A percentile compares a stretch with the other conserved stretches of the same genome.
Evolutionary conservation across 2,113 vertebrate genomes (phyloP).

Genomic region (Ranitomeya imitator): DNA sequence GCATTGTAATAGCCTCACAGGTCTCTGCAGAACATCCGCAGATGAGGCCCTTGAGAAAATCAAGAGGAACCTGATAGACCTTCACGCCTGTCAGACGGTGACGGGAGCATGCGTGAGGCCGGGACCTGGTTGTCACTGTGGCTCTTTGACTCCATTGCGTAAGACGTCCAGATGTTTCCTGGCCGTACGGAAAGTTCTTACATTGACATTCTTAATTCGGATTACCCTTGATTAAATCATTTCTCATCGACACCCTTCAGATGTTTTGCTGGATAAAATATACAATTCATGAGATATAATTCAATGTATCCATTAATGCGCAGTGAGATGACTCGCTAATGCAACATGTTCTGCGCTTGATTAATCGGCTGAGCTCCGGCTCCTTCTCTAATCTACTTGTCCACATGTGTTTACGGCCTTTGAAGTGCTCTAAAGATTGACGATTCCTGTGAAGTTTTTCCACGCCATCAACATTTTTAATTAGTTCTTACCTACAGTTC

Average conservation of each 20-base stretch:
- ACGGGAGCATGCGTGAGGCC: neutral
- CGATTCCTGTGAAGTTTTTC: conserved; percentile 59
- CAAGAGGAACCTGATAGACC: no score
- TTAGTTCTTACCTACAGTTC: conserved; percentile 66
- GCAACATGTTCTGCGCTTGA: neutral
- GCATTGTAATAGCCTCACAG: no score
- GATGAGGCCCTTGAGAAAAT: no score
- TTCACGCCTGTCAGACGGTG: neutral
- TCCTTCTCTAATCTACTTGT: neutral
- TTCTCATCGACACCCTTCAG: neutral
- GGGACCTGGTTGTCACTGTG: neutral
- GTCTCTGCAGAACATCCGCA: no score
- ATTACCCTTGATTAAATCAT: neutral
- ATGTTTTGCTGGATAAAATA: neutral
- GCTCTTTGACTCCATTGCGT: neutral
- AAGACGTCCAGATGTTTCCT: neutral
- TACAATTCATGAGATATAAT: neutral
- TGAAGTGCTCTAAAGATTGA: neutral
- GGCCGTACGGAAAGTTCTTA: neutral
- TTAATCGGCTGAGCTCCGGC: neutral
- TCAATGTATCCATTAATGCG: neutral
- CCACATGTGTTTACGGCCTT: neutral
- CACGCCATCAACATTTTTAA: conserved; percentile 67
- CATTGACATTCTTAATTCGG: neutral
- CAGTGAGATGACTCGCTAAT: neutral